Evolutionary conservation across 1,140 invertebrate genomes (phyloP), one percentile per base, ranked within the genome.

Genomic region (Tetragnatha versicolor): DNA sequence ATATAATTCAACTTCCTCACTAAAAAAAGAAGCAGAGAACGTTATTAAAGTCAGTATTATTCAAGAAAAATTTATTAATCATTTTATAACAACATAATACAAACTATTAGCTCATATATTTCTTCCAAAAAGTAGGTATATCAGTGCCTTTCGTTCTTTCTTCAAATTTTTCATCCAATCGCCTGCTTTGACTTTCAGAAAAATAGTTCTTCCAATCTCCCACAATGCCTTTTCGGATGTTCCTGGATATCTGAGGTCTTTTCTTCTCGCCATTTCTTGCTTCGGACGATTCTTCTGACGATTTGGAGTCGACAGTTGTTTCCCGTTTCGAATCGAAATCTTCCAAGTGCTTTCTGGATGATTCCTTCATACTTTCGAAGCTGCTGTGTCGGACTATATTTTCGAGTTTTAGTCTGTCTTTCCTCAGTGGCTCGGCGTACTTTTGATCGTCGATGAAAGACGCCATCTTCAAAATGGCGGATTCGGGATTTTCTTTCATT

Each of bases 181-280:
- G 63, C 86, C 84, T 69, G 87, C 87, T 37, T 79, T 88, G 86
- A 14, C 84, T 81, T 22, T 84, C 83, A 20, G 84, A 86, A 73
- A 88, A 86, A 77, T 86, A 83, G 51, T 83, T 85, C 70, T 84
- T 86, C 87, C 88, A 88, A 81, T 88, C 87, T 12, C 87, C 87
- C 29, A 87, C 84, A 31, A 81, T 78, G 9, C 86, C 87, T 80
- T 68, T 68, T 49, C 65, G 3, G 3, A 47, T 17, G 14, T 49
- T 31, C 2, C 17, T 1, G 14, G 53, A 3, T 20, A 6, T 27
- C 14, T 27, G 17, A 33, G 27, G n/a, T 17, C 4, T 33, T 31
- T 7, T n/a, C n/a, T 10, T 17, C 1, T 4, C 1, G 17, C 3
- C 49, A 14, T 31, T 58, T 42, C 17, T 42, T 42, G 7, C 17